Evolutionary conservation across 2,888 invertebrate genomes (phyloP), one percentile per base, ranked within the genome.

Genomic region (Caenorhabditis sp.): DNA sequence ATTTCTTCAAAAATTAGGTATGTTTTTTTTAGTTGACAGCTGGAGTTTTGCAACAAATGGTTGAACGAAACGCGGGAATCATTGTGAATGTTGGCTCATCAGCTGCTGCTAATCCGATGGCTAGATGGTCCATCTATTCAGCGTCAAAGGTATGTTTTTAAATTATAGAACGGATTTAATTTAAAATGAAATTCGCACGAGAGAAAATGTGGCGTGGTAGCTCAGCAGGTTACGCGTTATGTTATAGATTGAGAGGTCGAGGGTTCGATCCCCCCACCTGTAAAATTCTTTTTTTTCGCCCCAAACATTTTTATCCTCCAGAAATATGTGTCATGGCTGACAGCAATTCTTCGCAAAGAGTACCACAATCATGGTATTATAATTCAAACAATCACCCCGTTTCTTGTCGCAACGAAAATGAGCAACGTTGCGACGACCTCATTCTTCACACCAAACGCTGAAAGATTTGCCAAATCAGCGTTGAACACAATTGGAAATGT

Each of bases 81-180:
- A 91, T 97, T 63, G 92, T 97, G 78, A 97, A 97, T 89, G 89
- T 97, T 23, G 93, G 95, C 0, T 97, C 97, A 0, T 92, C 92
- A 0, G 91, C 94, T 0, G 93, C 93, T 0, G 90, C 92, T 8
- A 92, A 93, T 72, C 94, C 95, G 0, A 92, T 92, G 80, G 62
- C 74, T 58, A 69, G 77, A 19, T 82, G 83, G 85, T 79, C 93
- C 10, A 92, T 95, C 0, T 97, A 97, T 86, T 92, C 93, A 27
- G 94, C 94, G 21, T 92, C 94, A 55, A 97, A 96, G 92, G 93
- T 93, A 17, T 12, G 43, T 17, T 31, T n/a, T n/a, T n/a, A n/a
- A n/a, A n/a, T n/a, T n/a, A n/a, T n/a, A n/a, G n/a, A n/a, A n/a
- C n/a, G n/a, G n/a, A n/a, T n/a, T n/a, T n/a, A n/a, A n/a, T n/a